Percentiles rank a stretch among this genome's conserved stretches.
Evolutionary conservation across 2,113 vertebrate species (phyloP).

Genomic region (Galbula dea): DNA sequence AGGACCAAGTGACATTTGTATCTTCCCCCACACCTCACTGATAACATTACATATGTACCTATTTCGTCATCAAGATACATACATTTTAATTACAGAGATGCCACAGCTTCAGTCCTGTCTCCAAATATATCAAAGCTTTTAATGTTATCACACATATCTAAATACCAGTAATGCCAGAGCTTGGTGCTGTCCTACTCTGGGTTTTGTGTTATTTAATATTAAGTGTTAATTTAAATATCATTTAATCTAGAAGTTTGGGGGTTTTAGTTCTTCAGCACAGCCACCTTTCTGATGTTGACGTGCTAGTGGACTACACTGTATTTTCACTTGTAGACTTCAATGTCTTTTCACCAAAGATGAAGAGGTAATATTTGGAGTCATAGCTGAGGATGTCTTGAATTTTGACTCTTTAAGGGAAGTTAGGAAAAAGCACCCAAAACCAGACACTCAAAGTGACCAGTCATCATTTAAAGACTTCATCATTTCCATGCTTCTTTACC

Average conservation of each 20-base stretch:
- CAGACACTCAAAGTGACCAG: neutral
- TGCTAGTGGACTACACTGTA: neutral
- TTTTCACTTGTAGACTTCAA: neutral
- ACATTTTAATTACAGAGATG: neutral
- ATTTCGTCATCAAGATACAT: neutral
- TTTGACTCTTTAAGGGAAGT: neutral
- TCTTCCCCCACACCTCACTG: neutral
- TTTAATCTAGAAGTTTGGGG: neutral
- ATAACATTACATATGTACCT: neutral
- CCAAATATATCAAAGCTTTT: neutral
- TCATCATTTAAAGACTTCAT: neutral
- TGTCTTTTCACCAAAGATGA: neutral
- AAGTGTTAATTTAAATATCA: neutral
- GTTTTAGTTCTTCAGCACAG: neutral
- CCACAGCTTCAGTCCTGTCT: neutral
- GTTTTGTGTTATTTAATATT: neutral
- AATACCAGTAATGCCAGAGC: neutral
- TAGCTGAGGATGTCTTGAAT: neutral
- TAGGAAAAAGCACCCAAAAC: neutral
- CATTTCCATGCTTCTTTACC: neutral
- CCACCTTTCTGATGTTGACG: neutral
- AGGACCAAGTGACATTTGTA: neutral
- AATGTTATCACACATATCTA: neutral
- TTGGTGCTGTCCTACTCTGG: neutral
- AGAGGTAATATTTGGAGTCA: neutral